Base-by-base conservation (phyloP, 1,140 invertebrate species). In the Hyposmocoma kahamanoa region DNA sequence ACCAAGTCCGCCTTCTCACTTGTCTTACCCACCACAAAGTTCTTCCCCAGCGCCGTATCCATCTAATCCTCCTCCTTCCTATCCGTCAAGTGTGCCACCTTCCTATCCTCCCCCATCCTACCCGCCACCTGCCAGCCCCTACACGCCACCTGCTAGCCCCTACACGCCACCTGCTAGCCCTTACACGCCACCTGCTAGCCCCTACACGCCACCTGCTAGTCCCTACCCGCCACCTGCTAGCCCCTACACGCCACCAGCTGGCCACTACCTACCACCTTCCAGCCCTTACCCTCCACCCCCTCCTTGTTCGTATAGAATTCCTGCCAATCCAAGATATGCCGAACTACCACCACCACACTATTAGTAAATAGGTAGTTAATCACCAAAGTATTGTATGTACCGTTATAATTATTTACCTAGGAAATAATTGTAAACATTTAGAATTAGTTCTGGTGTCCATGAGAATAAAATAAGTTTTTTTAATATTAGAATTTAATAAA, bases 1-100 rank as follows among this genome's bases (percentile, higher is more conserved):
- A n/a, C n/a, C n/a, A n/a, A n/a, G n/a, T 13, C 2, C 49, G 0
- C 49, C 52, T 38, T 34, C 53, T 2, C 53, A 59, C 43, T 19
- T 52, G 22, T 36, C 28, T 21, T 46, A 49, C 34, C 41, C 46
- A 21, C 38, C 43, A 17, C 15, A 22, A 13, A 30, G 28, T 30
- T 30, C 10, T 8, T 13, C 10, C 10, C 28, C 10, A 30, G 24
- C 50, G 4, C 11, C 47, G 9, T 44, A 39, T n/a, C 6, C 30
- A 22, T 26, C 20, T n/a, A n/a, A n/a, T n/a, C n/a, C n/a, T n/a
- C n/a, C n/a, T n/a, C n/a, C n/a, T n/a, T n/a, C n/a, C n/a, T n/a
- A n/a, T n/a, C n/a, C n/a, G n/a, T n/a, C n/a, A n/a, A n/a, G n/a
- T n/a, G n/a, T n/a, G n/a, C n/a, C n/a, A n/a, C n/a, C n/a, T n/a